A percentile compares a stretch with the other conserved stretches of the same genome.
Evolutionary conservation across 2,797 vertebrate genomes (phyloP).

Genomic region (Ibycter americanus): DNA sequence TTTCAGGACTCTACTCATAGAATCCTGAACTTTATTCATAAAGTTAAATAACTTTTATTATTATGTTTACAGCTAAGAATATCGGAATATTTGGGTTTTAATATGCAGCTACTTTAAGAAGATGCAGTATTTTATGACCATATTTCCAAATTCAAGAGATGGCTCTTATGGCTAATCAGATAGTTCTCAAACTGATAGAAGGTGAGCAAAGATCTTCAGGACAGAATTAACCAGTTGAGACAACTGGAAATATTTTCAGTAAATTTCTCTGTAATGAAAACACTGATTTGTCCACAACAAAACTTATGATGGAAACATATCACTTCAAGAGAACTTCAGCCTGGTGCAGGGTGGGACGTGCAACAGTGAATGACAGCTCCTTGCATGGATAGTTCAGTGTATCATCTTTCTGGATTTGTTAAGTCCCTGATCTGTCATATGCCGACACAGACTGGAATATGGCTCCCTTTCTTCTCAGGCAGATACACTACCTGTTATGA

Average conservation of each 20-base stretch:
- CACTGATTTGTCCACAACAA: neutral
- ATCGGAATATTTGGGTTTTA: neutral
- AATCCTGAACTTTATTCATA: neutral
- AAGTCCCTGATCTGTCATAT: neutral
- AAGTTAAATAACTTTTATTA: neutral
- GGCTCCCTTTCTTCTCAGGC: neutral
- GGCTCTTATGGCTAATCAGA: too few species aligned
- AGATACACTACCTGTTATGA: accelerated
- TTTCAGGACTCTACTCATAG: neutral
- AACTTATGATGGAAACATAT: neutral
- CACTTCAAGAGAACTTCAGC: neutral
- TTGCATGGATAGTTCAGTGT: neutral
- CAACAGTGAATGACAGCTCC: neutral
- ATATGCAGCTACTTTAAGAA: neutral
- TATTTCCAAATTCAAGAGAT: neutral
- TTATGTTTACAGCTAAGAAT: neutral
- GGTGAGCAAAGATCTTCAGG: neutral
- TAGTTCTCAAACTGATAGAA: neutral
- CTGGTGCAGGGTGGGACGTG: neutral
- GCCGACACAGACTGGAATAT: neutral
- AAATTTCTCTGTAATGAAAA: neutral
- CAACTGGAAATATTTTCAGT: neutral
- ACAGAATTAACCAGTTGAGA: neutral
- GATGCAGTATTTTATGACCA: neutral
- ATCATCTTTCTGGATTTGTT: neutral